Base-by-base conservation (phyloP, 2,797 vertebrate genomes). In the Dendrocincla fuliginosa region DNA sequence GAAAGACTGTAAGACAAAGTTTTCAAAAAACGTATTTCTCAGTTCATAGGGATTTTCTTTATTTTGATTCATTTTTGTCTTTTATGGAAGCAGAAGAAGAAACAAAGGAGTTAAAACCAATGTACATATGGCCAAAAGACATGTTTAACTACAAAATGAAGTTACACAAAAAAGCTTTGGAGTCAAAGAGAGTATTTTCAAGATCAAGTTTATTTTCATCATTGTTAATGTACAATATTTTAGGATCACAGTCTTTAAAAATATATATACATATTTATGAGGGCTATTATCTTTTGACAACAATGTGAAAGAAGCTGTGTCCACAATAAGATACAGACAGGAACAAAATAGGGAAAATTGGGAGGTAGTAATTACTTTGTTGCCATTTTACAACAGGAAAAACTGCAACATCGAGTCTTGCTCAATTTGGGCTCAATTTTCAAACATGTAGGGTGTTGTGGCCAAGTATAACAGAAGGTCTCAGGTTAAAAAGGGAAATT, bases 401-500 rank as follows among this genome's bases (percentile, higher is more conserved):
- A 82, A 11, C 16, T 41, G 30, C 39, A 57, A 4, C 19, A 9
- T 53, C 1, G 0, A 44, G 17, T 49, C 35, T 79, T 89, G 24
- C 60, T 77, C 16, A 42, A 3, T 70, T 69, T 5, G 1, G 49
- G 60, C 10, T 80, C 56, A 90, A 49, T 85, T 85, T 63, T 77
- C 16, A 64, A 57, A 64, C 14, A 22, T 53, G 8, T 35, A 35
- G 28, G 7, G 14, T 81, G 24, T 71, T 75, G 13, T 85, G 52
- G 41, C 42, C 10, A 14, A 47, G 22, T 44, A 44, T 41, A 19
- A 42, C 27, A 53, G 39, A 75, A 89, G 11, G 5, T 68, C n/a
- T 86, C n/a, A 30, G 12, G 68, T 84, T 65, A 57, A 77, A 92
- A 84, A 42, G 11, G 49, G 33, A 73, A 87, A 71, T 57, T 42